Percentiles rank a stretch among this genome's conserved stretches.
Conservation (phyloP, 2,888 invertebrate genomes). For the Hofmannophila pseudospretella region DNA sequence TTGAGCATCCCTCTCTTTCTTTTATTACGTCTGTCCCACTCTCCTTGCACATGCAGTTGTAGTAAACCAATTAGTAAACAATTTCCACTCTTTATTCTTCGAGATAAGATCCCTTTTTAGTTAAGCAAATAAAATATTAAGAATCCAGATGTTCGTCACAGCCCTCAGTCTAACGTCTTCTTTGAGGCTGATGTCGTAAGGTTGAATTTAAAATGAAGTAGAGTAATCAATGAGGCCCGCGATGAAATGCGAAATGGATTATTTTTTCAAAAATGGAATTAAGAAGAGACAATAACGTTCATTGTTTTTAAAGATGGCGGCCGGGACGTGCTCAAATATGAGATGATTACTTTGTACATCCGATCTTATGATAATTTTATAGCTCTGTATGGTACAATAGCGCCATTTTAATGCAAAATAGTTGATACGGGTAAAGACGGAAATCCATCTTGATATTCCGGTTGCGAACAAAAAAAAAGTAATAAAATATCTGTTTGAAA, state of each 20-base stretch:
- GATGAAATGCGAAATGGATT: slow-evolving; percentile 76
- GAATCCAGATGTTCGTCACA: slow-evolving; percentile 52
- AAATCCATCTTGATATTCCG: slow-evolving; percentile 48
- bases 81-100: slow-evolving; percentile 41
- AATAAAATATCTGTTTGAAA: slow-evolving; percentile 27
- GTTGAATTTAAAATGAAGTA: slow-evolving; percentile 25
- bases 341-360: slow-evolving; percentile 60
- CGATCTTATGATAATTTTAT: slow-evolving; percentile 64
- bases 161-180: slow-evolving; percentile 28
- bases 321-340: slow-evolving; percentile 59
- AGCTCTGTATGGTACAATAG: slow-evolving; percentile 51
- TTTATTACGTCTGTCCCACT: slow-evolving; percentile 39
- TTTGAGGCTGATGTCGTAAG: slow-evolving; percentile 27
- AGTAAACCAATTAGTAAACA: slow-evolving; percentile 57
- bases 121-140: slow-evolving; percentile 38
- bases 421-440: slow-evolving; percentile 40
- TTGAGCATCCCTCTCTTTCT: slow-evolving; percentile 49
- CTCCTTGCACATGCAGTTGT: slow-evolving; percentile 51
- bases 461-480: slow-evolving; percentile 33
- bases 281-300: slow-evolving; percentile 76
- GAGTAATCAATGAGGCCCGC: slow-evolving; percentile 59
- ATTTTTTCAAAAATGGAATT: slow-evolving; percentile 78
- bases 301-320: slow-evolving; percentile 76
- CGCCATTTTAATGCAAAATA: slow-evolving; percentile 47
- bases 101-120: slow-evolving; percentile 50